Base-by-base conservation (phyloP, 2,113 vertebrate species). In the Cephalopterus ornatus region DNA sequence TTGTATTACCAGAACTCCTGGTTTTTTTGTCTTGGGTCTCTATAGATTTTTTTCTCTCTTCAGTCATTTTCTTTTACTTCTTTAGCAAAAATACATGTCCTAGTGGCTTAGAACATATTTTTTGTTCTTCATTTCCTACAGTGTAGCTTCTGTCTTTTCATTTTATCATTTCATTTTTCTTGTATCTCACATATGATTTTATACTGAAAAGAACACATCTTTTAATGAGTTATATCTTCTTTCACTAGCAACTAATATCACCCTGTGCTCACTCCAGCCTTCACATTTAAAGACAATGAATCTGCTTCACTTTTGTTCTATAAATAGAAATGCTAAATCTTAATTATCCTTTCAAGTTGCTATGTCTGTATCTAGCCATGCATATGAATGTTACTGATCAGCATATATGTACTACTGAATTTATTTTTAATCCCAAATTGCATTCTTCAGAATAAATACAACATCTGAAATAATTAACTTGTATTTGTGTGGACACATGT, bases 291-390 rank as follows among this genome's bases (percentile, higher is more conserved):
- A 97, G 91, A 95, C 96, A 97, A 97, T 96, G 85, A 94, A 96
- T 96, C 94, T 96, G 49, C 80, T 93, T 95, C 93, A 94, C 73
- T 97, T 96, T 84, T 92, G 68, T 73, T 95, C 96, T 97, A 97
- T 96, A 98, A 96, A 98, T 97, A 97, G 84, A 95, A 77, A 97
- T 94, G 61, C 85, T 94, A 91, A 97, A 96, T 97, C 80, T 93
- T 97, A 97, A 97, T 97, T 97, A 95, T 83, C 71, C 88, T 95
- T 97, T 96, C 91, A 95, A 80, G 91, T 97, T 96, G 46, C 74
- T 92, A 42, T 77, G 52, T 85, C 90, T 97, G 49, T 93, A 93
- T 97, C 89, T 93, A 97, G 92, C 92, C 88, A 89, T 95, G 94
- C 86, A 90, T 94, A 90, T 88, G 89, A 96, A 95, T 86, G 56